Evolutionary conservation across 2,888 invertebrate genomes (phyloP).

Genomic region (Gari tellinella): DNA sequence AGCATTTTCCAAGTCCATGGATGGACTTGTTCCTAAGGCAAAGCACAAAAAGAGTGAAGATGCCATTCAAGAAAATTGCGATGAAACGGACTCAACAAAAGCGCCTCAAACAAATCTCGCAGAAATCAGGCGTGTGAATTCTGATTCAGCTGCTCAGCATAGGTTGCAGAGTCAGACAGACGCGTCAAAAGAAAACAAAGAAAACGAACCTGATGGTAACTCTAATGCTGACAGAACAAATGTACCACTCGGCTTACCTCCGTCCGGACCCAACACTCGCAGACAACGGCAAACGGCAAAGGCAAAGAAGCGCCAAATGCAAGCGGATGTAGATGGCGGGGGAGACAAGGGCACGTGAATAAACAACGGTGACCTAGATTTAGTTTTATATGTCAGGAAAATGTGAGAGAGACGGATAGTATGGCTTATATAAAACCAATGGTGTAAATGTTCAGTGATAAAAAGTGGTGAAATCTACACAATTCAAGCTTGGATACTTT

Average conservation of each 20-base stretch:
- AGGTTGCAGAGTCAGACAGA: conserved; percentile 46
- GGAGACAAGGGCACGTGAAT: conserved; percentile 53
- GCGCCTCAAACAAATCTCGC: conserved; percentile 22
- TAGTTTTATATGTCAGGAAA: no score
- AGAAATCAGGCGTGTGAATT: conserved; percentile 36
- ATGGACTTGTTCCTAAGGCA: conserved; percentile 77
- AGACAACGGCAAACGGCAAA: conserved; percentile 77
- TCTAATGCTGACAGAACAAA: conserved; percentile 34
- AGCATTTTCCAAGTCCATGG: conserved; percentile 83
- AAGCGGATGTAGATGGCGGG: conserved; percentile 54
- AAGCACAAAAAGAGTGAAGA: conserved; percentile 33
- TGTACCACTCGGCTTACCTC: conserved; percentile 60
- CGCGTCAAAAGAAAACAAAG: conserved; percentile 63
- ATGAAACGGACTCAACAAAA: conserved; percentile 15
- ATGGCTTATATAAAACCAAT: no score
- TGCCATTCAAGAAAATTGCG: conserved; percentile 43
- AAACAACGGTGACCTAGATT: no score
- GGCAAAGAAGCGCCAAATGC: conserved; percentile 78
- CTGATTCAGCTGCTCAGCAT: conserved; percentile 48
- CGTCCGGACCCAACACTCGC: conserved; percentile 64
- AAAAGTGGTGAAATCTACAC: no score
- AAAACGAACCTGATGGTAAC: conserved; percentile 53
- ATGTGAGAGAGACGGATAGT: no score
- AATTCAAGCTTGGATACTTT: no score
- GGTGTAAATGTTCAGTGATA: no score